Conservation (phyloP, 2,888 invertebrate species). For the Lamellibrachia columna region DNA sequence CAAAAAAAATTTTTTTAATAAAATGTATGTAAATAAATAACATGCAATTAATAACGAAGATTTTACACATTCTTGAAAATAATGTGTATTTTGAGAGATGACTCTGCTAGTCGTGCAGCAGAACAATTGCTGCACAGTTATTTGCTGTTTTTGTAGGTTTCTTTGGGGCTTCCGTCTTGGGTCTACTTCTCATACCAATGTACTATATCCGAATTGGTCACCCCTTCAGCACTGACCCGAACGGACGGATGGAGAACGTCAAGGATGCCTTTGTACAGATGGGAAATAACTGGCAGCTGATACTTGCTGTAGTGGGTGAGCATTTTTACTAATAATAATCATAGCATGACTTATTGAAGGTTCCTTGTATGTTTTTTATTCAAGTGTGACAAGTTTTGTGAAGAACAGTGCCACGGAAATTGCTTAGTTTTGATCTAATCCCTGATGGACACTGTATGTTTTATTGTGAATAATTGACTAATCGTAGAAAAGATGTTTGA, state of each 20-base stretch:
- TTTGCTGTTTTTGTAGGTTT: slow-evolving; percentile 65
- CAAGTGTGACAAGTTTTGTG: no score
- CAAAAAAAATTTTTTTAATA: no score
- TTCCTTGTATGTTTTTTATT: no score
- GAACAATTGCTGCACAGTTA: not conserved
- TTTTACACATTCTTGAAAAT: not conserved
- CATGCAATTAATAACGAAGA: no score
- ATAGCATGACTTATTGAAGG: no score
- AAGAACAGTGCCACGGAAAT: no score
- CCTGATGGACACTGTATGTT: no score
- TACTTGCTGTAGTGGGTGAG: slow-evolving; percentile 75
- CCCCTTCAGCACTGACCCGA: slow-evolving; percentile 66
- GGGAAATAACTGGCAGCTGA: slow-evolving; percentile 72
- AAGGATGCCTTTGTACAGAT: slow-evolving; percentile 87
- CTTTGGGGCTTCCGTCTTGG: slow-evolving; percentile 76
- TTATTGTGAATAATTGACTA: no score
- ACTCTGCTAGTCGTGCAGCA: not conserved
- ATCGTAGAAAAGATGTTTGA: no score
- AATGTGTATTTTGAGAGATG: not conserved
- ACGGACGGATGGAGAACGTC: slow-evolving; percentile 81
- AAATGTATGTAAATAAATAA: no score
- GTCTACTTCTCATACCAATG: slow-evolving; percentile 77
- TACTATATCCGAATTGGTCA: slow-evolving; percentile 80
- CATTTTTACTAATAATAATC: not conserved
- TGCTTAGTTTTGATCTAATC: no score